Percentiles rank a stretch among this genome's conserved stretches.
phyloP scores from a whole-genome alignment of 2,888 invertebrate genomes.

The Euzetes globulus region DNA sequence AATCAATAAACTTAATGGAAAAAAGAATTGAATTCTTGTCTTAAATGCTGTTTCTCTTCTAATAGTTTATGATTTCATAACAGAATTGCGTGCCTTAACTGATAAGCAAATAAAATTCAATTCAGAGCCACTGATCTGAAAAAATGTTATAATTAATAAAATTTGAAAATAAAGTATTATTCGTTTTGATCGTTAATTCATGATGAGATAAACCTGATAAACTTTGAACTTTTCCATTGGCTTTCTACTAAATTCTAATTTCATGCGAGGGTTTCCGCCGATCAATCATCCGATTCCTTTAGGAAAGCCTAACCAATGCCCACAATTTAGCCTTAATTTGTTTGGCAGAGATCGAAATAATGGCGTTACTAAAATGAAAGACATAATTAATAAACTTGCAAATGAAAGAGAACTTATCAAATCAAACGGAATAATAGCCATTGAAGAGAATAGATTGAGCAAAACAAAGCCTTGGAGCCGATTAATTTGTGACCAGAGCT shows the following conservation, averaged over 20 bases:
- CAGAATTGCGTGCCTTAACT: background rate
- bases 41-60: no score
- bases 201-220: constrained; percentile 9
- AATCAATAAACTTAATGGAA: no score
- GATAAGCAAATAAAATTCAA: constrained; percentile 14
- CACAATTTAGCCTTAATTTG: constrained; percentile 9
- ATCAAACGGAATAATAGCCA: background rate
- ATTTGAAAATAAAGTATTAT: background rate
- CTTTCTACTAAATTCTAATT: constrained; percentile 12
- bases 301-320: background rate
- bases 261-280: constrained; percentile 5
- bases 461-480: constrained; percentile 5
- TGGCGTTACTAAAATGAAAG: background rate
- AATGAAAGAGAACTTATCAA: constrained; percentile 11
- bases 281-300: background rate
- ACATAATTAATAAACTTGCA: constrained; percentile 12
- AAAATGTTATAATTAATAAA: background rate
- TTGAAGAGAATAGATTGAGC: background rate
- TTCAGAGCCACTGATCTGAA: constrained; percentile 1
- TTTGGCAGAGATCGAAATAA: background rate
- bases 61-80: background rate
- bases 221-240: background rate
- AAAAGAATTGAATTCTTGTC: no score
- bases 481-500: constrained; percentile 16
- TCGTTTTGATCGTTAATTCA: background rate